Evolutionary conservation across 2,888 invertebrate species (phyloP).

Genomic region (Teleogryllus oceanicus): DNA sequence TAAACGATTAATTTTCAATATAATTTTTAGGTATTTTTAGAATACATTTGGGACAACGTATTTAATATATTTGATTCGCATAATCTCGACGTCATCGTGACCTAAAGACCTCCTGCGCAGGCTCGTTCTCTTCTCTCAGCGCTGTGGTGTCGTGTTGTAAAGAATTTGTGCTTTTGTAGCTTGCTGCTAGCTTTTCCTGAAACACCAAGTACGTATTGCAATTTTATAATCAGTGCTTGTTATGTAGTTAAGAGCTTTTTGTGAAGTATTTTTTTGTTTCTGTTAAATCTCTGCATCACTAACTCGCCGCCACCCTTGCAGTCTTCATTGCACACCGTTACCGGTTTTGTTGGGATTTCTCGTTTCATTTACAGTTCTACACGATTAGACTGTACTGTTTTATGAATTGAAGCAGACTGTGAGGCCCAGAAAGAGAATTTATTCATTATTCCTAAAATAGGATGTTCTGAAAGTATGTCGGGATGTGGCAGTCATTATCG

Average conservation of each 20-base stretch:
- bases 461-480: too few relatives aligned
- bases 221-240: neutral
- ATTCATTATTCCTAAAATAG: too few relatives aligned
- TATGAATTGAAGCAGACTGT: too few relatives aligned
- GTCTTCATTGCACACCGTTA: too few relatives aligned
- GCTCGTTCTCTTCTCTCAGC: conserved; percentile 6
- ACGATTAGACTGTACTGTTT: too few relatives aligned
- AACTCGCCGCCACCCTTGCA: neutral
- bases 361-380: too few relatives aligned
- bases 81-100: conserved; percentile 18
- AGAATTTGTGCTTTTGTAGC: neutral
- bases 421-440: too few relatives aligned
- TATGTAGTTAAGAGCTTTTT: conserved; percentile 4
- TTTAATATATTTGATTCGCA: neutral
- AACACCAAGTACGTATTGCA: neutral
- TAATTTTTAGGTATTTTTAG: neutral
- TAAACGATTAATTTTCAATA: neutral
- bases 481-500: too few relatives aligned
- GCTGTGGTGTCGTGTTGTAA: conserved; percentile 11
- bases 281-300: neutral
- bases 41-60: neutral
- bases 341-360: too few relatives aligned
- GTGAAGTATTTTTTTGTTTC: neutral
- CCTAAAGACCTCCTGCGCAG: conserved; percentile 18
- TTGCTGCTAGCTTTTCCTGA: neutral